Conservation (phyloP, 2,888 invertebrate genomes). For the Drosophila paramelanica region DNA sequence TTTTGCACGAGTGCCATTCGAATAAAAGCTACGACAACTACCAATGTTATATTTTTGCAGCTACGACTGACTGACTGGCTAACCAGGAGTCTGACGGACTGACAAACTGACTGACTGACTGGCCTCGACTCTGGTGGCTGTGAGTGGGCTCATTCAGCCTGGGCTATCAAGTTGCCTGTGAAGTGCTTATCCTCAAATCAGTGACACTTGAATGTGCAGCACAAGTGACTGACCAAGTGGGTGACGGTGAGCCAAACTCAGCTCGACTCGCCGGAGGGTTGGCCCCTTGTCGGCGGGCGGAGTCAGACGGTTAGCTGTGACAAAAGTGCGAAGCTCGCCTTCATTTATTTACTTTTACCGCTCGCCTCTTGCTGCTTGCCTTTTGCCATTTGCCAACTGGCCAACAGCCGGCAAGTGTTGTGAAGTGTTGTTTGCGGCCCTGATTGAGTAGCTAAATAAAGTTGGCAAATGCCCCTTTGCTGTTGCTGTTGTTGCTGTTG, state of each 20-base stretch:
- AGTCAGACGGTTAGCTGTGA: constrained; percentile 33
- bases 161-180: constrained; percentile 81
- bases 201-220: constrained; percentile 82
- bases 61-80: constrained; percentile 48
- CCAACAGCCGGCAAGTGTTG: constrained; percentile 48
- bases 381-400: constrained; percentile 52
- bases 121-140: constrained; percentile 26
- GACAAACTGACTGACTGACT: constrained; percentile 16
- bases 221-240: constrained; percentile 79
- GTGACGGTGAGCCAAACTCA: constrained; percentile 49
- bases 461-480: constrained; percentile 47
- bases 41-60: constrained; percentile 70
- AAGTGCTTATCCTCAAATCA: constrained; percentile 82
- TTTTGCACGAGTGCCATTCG: constrained; percentile 80
- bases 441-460: constrained; percentile 79
- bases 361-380: constrained; percentile 39
- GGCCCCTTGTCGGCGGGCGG: not conserved
- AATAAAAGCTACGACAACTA: constrained; percentile 65
- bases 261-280: constrained; percentile 7
- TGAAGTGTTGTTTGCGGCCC: constrained; percentile 74
- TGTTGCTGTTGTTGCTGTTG: not conserved
- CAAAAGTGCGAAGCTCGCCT: constrained; percentile 73
- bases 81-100: constrained; percentile 36
- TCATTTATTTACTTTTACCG: constrained; percentile 69
- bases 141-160: constrained; percentile 56